Conservation (phyloP, 64 coral and sea anemone genomes). For the Montipora sp. region DNA sequence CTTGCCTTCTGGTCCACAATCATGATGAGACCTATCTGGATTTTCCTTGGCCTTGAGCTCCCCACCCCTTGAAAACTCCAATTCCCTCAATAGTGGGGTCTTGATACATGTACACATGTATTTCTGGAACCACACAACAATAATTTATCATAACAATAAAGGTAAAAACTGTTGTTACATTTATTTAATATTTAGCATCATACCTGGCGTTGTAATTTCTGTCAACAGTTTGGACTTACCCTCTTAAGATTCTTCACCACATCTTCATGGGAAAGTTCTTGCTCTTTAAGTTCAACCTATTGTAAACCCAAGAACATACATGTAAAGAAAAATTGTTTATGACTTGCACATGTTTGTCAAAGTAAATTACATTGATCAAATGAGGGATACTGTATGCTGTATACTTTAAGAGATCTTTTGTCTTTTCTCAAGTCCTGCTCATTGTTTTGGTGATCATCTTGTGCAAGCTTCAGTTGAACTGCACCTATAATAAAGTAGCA, state of each 20-base stretch:
- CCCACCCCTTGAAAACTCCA: too few species aligned
- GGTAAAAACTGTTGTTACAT: too few species aligned
- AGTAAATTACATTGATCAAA: too few species aligned
- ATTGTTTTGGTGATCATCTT: constrained; percentile 93
- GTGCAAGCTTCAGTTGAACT: constrained; percentile 92
- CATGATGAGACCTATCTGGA: too few species aligned
- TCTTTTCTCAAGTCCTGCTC: constrained; percentile 97
- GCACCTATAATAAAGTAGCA: constrained; percentile 58
- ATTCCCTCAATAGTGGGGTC: too few species aligned
- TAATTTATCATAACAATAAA: too few species aligned
- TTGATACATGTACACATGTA: too few species aligned
- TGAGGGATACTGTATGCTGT: background rate
- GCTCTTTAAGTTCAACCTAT: constrained; percentile 98
- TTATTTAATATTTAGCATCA: too few species aligned
- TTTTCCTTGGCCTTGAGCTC: too few species aligned
- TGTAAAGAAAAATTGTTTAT: background rate
- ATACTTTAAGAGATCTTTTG: constrained; percentile 90
- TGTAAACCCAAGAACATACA: background rate
- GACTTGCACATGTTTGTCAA: background rate
- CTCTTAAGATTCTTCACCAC: constrained; percentile 97
- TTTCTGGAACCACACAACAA: too few species aligned
- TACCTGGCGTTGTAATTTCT: background rate
- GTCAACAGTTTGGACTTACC: constrained; percentile 39
- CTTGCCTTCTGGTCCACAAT: too few species aligned
- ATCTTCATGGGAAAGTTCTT: constrained; percentile 99